A percentile compares a stretch with the other conserved stretches of the same genome.
phyloP scores from a whole-genome alignment of 2,797 vertebrate species.

The Ctenopoma kingsleyae region DNA sequence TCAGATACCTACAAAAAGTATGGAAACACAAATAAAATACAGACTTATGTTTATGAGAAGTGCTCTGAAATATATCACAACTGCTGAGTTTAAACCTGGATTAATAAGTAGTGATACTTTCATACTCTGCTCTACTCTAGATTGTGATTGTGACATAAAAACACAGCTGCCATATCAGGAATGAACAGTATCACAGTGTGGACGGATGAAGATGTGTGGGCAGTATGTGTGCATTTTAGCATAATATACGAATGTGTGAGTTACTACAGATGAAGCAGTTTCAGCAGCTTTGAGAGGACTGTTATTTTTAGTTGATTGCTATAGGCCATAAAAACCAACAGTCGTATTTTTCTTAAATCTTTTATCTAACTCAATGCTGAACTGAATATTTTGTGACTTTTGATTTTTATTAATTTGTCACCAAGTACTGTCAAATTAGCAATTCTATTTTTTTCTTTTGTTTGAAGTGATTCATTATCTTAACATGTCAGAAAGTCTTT shows the following conservation, averaged over 20 bases:
- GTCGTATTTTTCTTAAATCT: background rate
- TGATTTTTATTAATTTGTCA: slow-evolving; percentile 9
- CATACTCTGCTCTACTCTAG: slow-evolving; percentile 14
- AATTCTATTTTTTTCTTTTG: background rate
- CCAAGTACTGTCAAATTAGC: background rate
- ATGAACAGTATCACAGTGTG: slow-evolving; percentile 37
- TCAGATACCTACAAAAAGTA: slow-evolving; percentile 44
- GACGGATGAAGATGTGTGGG: slow-evolving; percentile 49
- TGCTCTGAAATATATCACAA: slow-evolving; percentile 18
- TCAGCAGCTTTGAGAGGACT: background rate
- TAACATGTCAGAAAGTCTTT: slow-evolving; percentile 9
- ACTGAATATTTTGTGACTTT: slow-evolving; percentile 11
- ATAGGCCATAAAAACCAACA: background rate
- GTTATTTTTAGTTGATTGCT: slow-evolving; percentile 19
- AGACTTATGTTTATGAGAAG: slow-evolving; percentile 50
- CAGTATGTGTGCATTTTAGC: slow-evolving; percentile 27
- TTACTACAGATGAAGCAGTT: background rate
- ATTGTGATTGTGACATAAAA: slow-evolving; percentile 37
- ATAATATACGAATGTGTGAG: background rate
- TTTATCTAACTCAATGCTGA: slow-evolving; percentile 8
- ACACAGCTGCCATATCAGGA: slow-evolving; percentile 45
- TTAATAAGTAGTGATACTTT: slow-evolving; percentile 4
- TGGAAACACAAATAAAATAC: slow-evolving; percentile 63
- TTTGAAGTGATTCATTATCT: background rate
- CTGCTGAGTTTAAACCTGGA: background rate